A percentile compares a stretch with the other conserved stretches of the same genome.
Conservation (phyloP, 2,888 invertebrate species). For the Ormyrus nitidulus region DNA sequence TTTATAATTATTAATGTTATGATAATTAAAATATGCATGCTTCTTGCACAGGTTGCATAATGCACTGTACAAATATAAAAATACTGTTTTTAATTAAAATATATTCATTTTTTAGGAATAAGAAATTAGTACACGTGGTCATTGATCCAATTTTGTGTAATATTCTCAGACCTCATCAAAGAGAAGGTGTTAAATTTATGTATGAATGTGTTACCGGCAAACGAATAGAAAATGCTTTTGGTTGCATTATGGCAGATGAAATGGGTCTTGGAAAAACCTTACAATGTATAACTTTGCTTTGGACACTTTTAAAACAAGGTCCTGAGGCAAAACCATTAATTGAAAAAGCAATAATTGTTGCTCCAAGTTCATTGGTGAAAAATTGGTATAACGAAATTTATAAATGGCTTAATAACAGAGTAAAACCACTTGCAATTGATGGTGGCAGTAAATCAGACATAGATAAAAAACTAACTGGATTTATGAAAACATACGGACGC, state of each 20-base stretch:
- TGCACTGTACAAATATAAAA: background rate
- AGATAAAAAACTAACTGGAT: slow-evolving; percentile 86
- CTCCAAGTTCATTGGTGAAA: slow-evolving; percentile 97
- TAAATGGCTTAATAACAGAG: slow-evolving; percentile 94
- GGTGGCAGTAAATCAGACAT: slow-evolving; percentile 92
- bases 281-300: slow-evolving; percentile 96
- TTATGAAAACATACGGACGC: slow-evolving; percentile 88
- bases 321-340: slow-evolving; percentile 93
- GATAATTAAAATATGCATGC: slow-evolving; percentile 32
- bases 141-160: slow-evolving; percentile 95
- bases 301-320: slow-evolving; percentile 95
- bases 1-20: background rate
- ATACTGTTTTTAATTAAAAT: background rate
- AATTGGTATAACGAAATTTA: slow-evolving; percentile 99
- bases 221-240: slow-evolving; percentile 89
- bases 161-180: slow-evolving; percentile 96
- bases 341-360: slow-evolving; percentile 95
- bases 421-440: slow-evolving; percentile 90
- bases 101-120: slow-evolving; percentile 73
- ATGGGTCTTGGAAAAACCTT: slow-evolving; percentile 99
- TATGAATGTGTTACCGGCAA: slow-evolving; percentile 98
- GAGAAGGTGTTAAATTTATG: slow-evolving; percentile 99
- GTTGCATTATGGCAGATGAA: slow-evolving; percentile 99
- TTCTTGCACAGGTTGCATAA: slow-evolving; percentile 11
- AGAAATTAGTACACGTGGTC: slow-evolving; percentile 92